These are phyloP conservation scores for Lasioglossum lativentre DNA, from an alignment of 2,888 invertebrate genomes.

Conservation along the genomic window DNA sequence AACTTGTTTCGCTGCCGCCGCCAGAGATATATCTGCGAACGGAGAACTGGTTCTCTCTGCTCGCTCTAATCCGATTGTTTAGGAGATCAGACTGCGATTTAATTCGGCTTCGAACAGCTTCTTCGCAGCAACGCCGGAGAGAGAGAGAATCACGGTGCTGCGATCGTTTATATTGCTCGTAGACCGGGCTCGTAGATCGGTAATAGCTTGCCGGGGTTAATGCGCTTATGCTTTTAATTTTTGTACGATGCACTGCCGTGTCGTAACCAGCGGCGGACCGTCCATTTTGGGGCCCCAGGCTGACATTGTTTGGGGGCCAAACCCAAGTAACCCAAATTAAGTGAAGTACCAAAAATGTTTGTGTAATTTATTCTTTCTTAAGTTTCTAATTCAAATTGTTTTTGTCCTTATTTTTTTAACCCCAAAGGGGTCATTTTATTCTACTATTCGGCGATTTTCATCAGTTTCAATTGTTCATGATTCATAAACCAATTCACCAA, in stretches of 20 bases:
- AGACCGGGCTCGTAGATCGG: neutral
- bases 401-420: too few species aligned
- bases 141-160: neutral
- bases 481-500: too few species aligned
- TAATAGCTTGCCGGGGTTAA: neutral
- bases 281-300: too few species aligned
- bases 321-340: too few species aligned
- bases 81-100: constrained; percentile 12
- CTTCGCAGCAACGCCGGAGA: neutral
- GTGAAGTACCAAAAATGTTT: too few species aligned
- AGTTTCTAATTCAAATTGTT: too few species aligned
- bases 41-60: neutral
- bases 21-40: neutral
- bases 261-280: too few species aligned
- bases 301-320: too few species aligned
- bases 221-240: neutral
- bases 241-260: neutral
- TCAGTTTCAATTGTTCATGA: too few species aligned
- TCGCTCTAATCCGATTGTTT: constrained; percentile 21
- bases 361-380: too few species aligned
- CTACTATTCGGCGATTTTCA: too few species aligned
- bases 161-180: neutral
- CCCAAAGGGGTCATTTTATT: too few species aligned
- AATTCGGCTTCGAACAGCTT: neutral
- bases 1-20: neutral